Evolutionary conservation across 1,140 invertebrate species (phyloP).

Genomic region (Copidosoma floridanum): DNA sequence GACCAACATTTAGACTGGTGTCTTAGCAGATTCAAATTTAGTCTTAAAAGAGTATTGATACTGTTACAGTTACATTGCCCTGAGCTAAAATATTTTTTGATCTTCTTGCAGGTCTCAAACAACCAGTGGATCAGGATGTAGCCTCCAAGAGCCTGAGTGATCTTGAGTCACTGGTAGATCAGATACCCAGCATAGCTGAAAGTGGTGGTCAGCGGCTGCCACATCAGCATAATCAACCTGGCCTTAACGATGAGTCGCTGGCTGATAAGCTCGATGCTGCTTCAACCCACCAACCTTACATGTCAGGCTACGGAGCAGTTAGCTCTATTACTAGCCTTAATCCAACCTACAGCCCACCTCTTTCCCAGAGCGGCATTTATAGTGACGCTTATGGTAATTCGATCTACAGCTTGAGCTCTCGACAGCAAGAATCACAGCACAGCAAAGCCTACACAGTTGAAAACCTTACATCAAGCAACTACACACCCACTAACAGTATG

Average conservation of each 20-base stretch:
- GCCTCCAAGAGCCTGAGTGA: constrained; percentile 85
- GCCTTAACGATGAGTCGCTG: constrained; percentile 34
- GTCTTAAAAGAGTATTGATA: no score
- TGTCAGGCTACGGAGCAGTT: constrained; percentile 37
- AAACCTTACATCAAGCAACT: constrained; percentile 40
- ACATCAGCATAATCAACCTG: constrained; percentile 41
- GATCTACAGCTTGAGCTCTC: neutral
- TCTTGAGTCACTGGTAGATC: constrained; percentile 84
- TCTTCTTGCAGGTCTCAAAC: constrained; percentile 31
- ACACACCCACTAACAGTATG: constrained; percentile 37
- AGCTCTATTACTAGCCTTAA: no score
- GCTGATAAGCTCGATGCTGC: constrained; percentile 38
- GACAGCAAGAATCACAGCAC: constrained; percentile 35
- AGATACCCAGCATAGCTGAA: constrained; percentile 84
- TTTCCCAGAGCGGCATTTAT: constrained; percentile 22
- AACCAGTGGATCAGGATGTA: constrained; percentile 64
- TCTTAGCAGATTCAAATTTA: no score
- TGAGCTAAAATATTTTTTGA: neutral
- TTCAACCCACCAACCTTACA: constrained; percentile 48
- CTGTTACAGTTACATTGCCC: no score
- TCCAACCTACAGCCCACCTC: constrained; percentile 50
- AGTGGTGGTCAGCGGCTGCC: constrained; percentile 53
- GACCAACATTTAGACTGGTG: no score
- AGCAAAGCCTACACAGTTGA: neutral
- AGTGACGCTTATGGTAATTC: neutral